A percentile compares a stretch with the other conserved stretches of the same genome.
Evolutionary conservation across 2,888 invertebrate genomes (phyloP).

Genomic region (Quadriops clusia): DNA sequence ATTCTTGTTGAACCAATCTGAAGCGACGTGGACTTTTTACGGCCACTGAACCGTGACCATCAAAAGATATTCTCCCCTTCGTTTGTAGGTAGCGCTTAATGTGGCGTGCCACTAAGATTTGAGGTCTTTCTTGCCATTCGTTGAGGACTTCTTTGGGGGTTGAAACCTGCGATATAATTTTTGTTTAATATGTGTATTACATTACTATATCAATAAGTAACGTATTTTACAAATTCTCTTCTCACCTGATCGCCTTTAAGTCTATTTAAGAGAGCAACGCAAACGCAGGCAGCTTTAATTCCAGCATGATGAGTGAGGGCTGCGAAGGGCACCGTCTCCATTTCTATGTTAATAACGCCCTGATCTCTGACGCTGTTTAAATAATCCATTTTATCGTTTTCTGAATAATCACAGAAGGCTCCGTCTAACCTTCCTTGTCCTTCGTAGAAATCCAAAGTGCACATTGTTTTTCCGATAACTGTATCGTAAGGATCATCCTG

Average conservation of each 20-base stretch:
- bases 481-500: slow-evolving; percentile 77
- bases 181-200: too few species aligned
- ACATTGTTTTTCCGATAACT: slow-evolving; percentile 85
- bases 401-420: slow-evolving; percentile 89
- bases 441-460: slow-evolving; percentile 97
- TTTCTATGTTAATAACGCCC: slow-evolving; percentile 92
- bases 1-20: slow-evolving; percentile 83
- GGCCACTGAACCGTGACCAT: slow-evolving; percentile 66
- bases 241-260: slow-evolving; percentile 87
- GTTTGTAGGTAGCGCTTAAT: slow-evolving; percentile 73
- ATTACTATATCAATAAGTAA: too few species aligned
- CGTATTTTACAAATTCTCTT: slow-evolving; percentile 6
- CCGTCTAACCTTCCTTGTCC: slow-evolving; percentile 93
- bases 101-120: slow-evolving; percentile 68
- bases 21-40: slow-evolving; percentile 79
- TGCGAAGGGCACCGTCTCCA: slow-evolving; percentile 91
- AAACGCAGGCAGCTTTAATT: slow-evolving; percentile 85
- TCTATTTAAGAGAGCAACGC: slow-evolving; percentile 84
- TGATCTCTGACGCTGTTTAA: slow-evolving; percentile 59
- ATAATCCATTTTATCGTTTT: slow-evolving; percentile 83
- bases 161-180: slow-evolving; percentile 61
- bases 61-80: slow-evolving; percentile 59
- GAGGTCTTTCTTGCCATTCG: slow-evolving; percentile 86
- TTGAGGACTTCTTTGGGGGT: slow-evolving; percentile 80
- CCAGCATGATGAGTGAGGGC: slow-evolving; percentile 89